Base-by-base conservation (phyloP, 1,140 invertebrate species). In the Lasaia peninsularis region DNA sequence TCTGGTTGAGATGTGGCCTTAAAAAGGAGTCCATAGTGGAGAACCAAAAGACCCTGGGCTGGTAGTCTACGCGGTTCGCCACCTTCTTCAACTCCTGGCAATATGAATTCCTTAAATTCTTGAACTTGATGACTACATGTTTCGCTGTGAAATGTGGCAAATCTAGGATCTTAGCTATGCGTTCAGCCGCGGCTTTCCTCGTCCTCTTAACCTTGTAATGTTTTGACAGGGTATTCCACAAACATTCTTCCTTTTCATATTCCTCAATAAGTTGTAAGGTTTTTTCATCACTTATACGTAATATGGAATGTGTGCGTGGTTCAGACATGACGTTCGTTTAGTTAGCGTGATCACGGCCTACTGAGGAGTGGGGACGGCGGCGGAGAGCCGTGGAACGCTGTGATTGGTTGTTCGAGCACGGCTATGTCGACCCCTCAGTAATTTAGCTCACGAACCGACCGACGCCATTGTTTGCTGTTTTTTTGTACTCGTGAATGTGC, bases 61-160 rank as follows among this genome's bases (percentile, higher is more conserved):
- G 65, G 51, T 74, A 78, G 4, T 16, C 40, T 9, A 52, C 11
- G 7, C 63, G 64, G 2, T 56, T 59, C 0, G 63, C 65, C 0
- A 83, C 74, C 62, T 81, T 84, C 58, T 76, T 82, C 50, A 84
- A 40, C 55, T 81, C 80, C 62, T 81, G 78, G 31, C 72, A 73
- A 33, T 84, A 84, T 0, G 80, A 71, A 33, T 77, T 83, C 32
- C 83, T 68, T 9, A 86, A 58, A 52, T 80, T 85, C 56, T 78
- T 86, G 34, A 86, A 73, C 60, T 83, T 86, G 8, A 75, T 76
- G 16, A 72, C 55, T 1, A 85, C 78, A 31, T 81, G 76, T 24
- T 44, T 51, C 0, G 65, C 53, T 10, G 65, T 64, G 40, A 84
- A 83, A 31, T 75, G 66, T 1, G 52, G 55, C 5, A 85, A 59